Evolutionary conservation across 2,888 invertebrate genomes (phyloP).

Genomic region (Himalopsyche japonica): DNA sequence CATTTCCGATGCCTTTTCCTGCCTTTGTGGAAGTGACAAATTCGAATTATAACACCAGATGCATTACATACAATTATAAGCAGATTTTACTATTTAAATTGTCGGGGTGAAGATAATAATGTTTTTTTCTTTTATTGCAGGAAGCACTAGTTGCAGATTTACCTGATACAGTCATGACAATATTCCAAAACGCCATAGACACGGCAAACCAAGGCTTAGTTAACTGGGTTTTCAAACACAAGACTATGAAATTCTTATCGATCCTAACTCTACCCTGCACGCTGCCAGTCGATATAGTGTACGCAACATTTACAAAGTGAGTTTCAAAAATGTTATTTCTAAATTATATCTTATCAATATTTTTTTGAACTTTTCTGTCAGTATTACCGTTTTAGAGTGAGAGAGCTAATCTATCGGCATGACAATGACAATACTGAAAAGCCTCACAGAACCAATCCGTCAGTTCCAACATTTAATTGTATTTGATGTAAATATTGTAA

Average conservation of each 20-base stretch:
- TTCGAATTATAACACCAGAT: no score
- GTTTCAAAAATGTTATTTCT: conserved; percentile 47
- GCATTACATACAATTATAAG: no score
- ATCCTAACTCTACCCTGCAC: conserved; percentile 83
- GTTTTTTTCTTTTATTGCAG: conserved; percentile 51
- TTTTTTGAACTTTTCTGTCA: not conserved
- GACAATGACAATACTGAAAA: no score
- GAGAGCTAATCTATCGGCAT: no score
- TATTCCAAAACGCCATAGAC: conserved; percentile 92
- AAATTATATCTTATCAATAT: not conserved
- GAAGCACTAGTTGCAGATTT: conserved; percentile 86
- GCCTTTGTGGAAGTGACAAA: no score
- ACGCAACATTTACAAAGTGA: conserved; percentile 87
- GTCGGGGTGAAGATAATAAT: not conserved
- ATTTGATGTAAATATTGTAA: no score
- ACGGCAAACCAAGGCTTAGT: conserved; percentile 88
- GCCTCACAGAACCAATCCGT: no score
- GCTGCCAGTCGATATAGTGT: conserved; percentile 84
- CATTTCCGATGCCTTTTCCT: no score
- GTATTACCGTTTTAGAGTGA: no score
- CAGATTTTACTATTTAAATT: no score
- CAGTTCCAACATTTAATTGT: no score
- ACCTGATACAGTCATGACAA: conserved; percentile 86
- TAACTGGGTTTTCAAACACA: conserved; percentile 87
- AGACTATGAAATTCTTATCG: conserved; percentile 79